Conservation (phyloP, 1,140 invertebrate genomes). For the Plodia interpunctella region DNA sequence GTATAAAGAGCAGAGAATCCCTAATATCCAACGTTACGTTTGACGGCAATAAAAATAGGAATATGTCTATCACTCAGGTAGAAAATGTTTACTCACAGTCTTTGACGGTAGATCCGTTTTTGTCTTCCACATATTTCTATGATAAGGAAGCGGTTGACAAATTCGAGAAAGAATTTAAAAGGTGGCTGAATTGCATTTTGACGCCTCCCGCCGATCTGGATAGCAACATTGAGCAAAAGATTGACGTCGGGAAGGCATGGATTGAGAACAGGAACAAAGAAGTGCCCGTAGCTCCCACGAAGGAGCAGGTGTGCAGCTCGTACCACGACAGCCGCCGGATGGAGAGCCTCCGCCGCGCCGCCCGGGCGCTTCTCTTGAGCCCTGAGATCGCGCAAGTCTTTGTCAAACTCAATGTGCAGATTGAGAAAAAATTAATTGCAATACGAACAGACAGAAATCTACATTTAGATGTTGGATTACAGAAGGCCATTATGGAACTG, state of each 20-base stretch:
- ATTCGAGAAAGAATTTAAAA: slow-evolving; percentile 89
- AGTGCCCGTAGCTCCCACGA: slow-evolving; percentile 81
- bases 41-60: slow-evolving; percentile 41
- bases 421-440: slow-evolving; percentile 81
- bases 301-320: slow-evolving; percentile 80
- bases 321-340: slow-evolving; percentile 82
- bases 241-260: slow-evolving; percentile 87
- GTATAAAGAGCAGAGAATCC: slow-evolving; percentile 34
- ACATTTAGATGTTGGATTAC: slow-evolving; percentile 86
- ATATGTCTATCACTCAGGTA: slow-evolving; percentile 47
- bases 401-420: slow-evolving; percentile 78
- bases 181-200: slow-evolving; percentile 92
- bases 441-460: slow-evolving; percentile 84
- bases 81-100: slow-evolving; percentile 77
- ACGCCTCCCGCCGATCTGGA: slow-evolving; percentile 86
- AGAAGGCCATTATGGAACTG: slow-evolving; percentile 87
- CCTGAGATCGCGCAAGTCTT: slow-evolving; percentile 79
- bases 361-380: slow-evolving; percentile 78
- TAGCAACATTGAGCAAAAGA: slow-evolving; percentile 79
- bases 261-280: slow-evolving; percentile 82
- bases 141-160: slow-evolving; percentile 88
- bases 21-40: slow-evolving; percentile 44
- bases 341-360: slow-evolving; percentile 81
- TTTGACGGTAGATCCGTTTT: slow-evolving; percentile 82
- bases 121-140: slow-evolving; percentile 83